Conservation (phyloP, 1,140 invertebrate species). For the Zaprionus capensis region DNA sequence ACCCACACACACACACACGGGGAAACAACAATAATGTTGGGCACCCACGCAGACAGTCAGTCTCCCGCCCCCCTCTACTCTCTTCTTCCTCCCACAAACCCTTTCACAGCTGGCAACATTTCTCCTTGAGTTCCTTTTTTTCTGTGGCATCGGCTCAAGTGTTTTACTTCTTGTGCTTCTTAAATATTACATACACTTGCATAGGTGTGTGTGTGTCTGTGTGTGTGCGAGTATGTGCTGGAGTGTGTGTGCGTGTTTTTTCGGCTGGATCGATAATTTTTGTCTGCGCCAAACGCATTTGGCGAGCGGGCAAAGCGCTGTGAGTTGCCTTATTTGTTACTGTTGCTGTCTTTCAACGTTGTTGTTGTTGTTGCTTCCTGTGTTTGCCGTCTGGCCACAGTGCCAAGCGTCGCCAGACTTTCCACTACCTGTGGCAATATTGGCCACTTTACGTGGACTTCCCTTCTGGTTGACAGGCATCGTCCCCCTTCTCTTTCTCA, state of each 20-base stretch:
- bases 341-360: constrained; percentile 15
- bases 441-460: constrained; percentile 12
- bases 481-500: background rate
- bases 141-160: constrained; percentile 48
- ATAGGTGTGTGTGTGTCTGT: background rate
- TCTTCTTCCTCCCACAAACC: background rate
- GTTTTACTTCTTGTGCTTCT: constrained; percentile 69
- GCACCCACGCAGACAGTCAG: constrained; percentile 31
- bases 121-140: constrained; percentile 7
- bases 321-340: constrained; percentile 37
- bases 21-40: constrained; percentile 25
- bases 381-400: constrained; percentile 10
- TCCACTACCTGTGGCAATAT: constrained; percentile 26
- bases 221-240: background rate
- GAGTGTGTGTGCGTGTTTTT: constrained; percentile 37
- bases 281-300: constrained; percentile 71
- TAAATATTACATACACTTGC: constrained; percentile 41
- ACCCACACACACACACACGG: constrained; percentile 16
- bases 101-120: constrained; percentile 3
- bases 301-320: background rate
- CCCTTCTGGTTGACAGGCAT: constrained; percentile 1
- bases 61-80: too few species aligned
- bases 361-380: constrained; percentile 23
- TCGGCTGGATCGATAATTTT: constrained; percentile 58
- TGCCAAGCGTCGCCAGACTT: constrained; percentile 13